Base-by-base conservation (phyloP, 2,888 invertebrate genomes). In the Phengaris arion region DNA sequence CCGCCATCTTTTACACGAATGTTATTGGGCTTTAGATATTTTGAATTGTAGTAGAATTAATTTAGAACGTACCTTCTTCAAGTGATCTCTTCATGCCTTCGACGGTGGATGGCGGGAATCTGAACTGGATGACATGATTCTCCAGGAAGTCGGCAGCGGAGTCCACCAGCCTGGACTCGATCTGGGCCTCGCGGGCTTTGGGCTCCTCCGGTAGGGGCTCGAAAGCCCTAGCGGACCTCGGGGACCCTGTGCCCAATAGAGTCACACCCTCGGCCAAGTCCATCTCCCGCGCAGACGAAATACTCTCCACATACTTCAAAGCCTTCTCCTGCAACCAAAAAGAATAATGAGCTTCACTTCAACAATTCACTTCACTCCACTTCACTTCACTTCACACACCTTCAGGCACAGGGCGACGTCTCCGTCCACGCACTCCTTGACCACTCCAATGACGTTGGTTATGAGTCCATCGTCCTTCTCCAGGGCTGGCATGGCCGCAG, bases 91-190 rank as follows among this genome's bases (percentile, higher is more conserved):
- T 96, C 93, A 97, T 95, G 85, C 97, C 97, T 81, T 96, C 94
- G 81, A 96, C 94, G 76, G 96, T 94, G 68, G 95, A 95, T 78
- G 95, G 95, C 55, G 97, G 97, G 69, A 97, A 93, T 85, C 96
- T 96, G 86, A 97, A 95, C 88, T 97, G 97, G 80, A 97, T 94
- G 54, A 97, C 96, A 87, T 97, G 97, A 79, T 96, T 96, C 82
- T 96, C 96, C 81, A 97, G 92, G 94, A 97, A 97, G 81, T 96
- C 95, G 80, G 96, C 95, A 75, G 97, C 94, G 79, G 96, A 95
- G 84, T 97, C 97, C 76, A 97, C 94, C 78, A 97, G 93, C 79
- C 97, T 94, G 35, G 95, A 94, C 83, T 97, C 96, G n/a, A 97
- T 94, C 81, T 96, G 96, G 69, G 95, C 94, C 88, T 97, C 97